A percentile compares a stretch with the other conserved stretches of the same genome.
These are phyloP conservation scores for Maniola hyperantus DNA, from an alignment of 2,888 invertebrate species.

Conservation along the genomic window DNA sequence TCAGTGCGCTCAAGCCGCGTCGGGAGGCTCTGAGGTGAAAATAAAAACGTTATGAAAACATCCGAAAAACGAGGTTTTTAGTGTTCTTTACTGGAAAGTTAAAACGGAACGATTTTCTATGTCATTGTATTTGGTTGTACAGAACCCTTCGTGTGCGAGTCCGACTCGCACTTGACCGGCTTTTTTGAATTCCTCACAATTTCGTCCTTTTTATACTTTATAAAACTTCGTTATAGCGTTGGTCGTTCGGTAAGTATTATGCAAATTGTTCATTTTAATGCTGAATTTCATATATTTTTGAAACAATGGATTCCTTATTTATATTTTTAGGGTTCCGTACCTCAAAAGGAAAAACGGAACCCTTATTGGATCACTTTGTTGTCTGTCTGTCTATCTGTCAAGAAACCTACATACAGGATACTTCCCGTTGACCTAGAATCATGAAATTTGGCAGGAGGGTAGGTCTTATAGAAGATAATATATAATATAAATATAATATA, in stretches of 20 bases:
- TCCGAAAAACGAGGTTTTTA: not conserved
- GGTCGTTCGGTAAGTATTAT: slow-evolving; percentile 2
- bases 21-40: not conserved
- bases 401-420: too few species aligned
- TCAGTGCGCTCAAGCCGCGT: slow-evolving; percentile 5
- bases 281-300: slow-evolving; percentile 2
- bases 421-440: too few species aligned
- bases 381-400: too few species aligned
- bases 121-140: too few species aligned
- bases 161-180: not conserved
- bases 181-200: not conserved
- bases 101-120: too few species aligned
- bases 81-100: too few species aligned
- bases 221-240: not conserved
- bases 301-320: not conserved
- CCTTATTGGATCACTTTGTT: too few species aligned
- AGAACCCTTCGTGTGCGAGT: not conserved
- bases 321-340: too few species aligned
- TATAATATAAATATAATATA: too few species aligned
- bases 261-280: slow-evolving; percentile 17
- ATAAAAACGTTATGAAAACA: not conserved
- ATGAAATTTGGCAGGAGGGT: too few species aligned
- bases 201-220: not conserved
- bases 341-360: too few species aligned
- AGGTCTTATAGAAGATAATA: too few species aligned